Evolutionary conservation across 2,888 invertebrate genomes (phyloP).

Genomic region (Scotopteryx bipunctaria): DNA sequence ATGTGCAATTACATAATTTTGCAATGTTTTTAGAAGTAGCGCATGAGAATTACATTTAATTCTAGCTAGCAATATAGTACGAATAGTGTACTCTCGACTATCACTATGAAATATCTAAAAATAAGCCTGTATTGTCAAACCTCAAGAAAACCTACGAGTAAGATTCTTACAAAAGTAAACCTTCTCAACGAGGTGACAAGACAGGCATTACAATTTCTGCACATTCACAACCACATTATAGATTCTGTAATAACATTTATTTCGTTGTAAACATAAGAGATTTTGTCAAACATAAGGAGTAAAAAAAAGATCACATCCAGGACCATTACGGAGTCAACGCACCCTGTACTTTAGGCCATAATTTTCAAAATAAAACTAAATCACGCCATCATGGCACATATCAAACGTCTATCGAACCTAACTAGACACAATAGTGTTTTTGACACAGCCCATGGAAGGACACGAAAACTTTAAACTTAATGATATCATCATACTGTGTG

Average conservation of each 20-base stretch:
- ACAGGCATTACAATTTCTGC: constrained; percentile 43
- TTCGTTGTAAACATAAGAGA: constrained; percentile 61
- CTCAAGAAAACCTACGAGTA: constrained; percentile 27
- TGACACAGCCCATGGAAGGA: constrained; percentile 56
- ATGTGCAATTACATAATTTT: constrained; percentile 43
- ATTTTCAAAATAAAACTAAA: constrained; percentile 36
- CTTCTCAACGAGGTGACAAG: constrained; percentile 27
- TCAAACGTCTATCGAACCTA: constrained; percentile 39
- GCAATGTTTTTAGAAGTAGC: constrained; percentile 48
- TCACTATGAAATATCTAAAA: constrained; percentile 50
- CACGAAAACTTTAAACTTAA: constrained; percentile 44
- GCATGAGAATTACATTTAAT: constrained; percentile 40
- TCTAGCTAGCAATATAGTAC: constrained; percentile 59
- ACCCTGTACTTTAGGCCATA: constrained; percentile 58
- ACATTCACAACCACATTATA: constrained; percentile 65
- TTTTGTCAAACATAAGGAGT: constrained; percentile 28
- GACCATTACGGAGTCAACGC: constrained; percentile 40
- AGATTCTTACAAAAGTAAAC: constrained; percentile 42
- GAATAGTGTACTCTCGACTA: constrained; percentile 55
- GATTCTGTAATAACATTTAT: constrained; percentile 41
- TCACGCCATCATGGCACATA: constrained; percentile 45
- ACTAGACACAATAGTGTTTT: constrained; percentile 57
- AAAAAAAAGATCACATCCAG: constrained; percentile 15
- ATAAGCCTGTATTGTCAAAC: constrained; percentile 45
- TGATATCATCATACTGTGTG: too few relatives aligned